Base-by-base conservation (phyloP, 2,797 vertebrate genomes). In the Merluccius polli region DNA sequence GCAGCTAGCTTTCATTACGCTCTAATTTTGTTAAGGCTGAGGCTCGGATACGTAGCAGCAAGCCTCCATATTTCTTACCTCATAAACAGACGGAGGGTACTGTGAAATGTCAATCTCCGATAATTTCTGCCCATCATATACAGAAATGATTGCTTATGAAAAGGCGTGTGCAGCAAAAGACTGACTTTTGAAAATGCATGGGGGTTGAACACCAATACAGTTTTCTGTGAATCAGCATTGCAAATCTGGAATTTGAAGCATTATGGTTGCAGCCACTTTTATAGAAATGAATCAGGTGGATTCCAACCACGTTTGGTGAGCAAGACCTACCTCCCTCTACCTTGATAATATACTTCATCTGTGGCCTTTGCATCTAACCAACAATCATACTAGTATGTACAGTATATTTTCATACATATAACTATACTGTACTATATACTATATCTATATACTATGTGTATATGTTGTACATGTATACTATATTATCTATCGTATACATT, bases 1-100 rank as follows among this genome's bases (percentile, higher is more conserved):
- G 81, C 82, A 79, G 77, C 82, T 82, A 77, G 78, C 84, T 83
- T 86, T 73, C 79, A 86, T 87, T 87, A 85, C 78, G 68, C 78
- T 73, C 77, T 87, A 79, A 89, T 88, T 86, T 80, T 65, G 88
- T 89, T 87, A 81, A 75, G 73, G 38, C 32, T 70, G 24, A 78
- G 73, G 65, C 21, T 75, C 48, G 63, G 74, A 68, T 81, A 75
- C 52, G 68, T 71, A 27, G 24, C 70, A 31, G 74, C 65, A 76
- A 75, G 65, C 71, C 71, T 72, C 78, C 11, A 16, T 63, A 77
- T 74, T 48, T 5, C 31, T 71, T 73, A 31, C 72, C 72, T 13
- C 52, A 59, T 24, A 59, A 8, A 59, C 21, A 59, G 52, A 59
- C 33, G 8, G 7, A n/a, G 52, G 52, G 7, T 8, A 24, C 52